phyloP scores from a whole-genome alignment of 92 coral and sea anemone species.

The Porites rus region DNA sequence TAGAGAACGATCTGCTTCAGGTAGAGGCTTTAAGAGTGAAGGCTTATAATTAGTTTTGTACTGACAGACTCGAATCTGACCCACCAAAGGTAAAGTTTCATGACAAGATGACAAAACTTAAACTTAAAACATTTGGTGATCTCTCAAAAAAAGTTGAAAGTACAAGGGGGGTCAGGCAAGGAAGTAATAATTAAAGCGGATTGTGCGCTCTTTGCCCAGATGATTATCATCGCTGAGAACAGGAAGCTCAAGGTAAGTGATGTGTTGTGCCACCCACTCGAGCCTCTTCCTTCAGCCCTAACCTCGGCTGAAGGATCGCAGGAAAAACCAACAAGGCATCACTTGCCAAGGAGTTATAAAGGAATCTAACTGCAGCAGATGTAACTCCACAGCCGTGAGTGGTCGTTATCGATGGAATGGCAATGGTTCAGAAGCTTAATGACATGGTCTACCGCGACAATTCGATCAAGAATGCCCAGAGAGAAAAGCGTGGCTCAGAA shows the following conservation, averaged over 20 bases:
- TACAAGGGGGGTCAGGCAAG: no score
- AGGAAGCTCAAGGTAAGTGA: no score
- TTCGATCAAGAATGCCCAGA: constrained; percentile 59
- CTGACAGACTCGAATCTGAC: constrained; percentile 44
- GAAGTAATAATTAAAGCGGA: no score
- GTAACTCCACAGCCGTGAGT: constrained; percentile 51
- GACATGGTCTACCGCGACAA: constrained; percentile 58
- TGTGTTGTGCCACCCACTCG: constrained; percentile 39
- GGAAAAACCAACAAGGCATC: constrained; percentile 50
- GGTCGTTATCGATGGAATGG: constrained; percentile 49
- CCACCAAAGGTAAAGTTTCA: constrained; percentile 6
- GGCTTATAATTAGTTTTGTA: constrained; percentile 47
- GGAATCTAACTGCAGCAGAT: constrained; percentile 50
- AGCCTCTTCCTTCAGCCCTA: constrained; percentile 42
- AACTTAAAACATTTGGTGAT: constrained; percentile 33
- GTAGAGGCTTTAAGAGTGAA: constrained; percentile 56
- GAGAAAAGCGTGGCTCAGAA: constrained; percentile 57
- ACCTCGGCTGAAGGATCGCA: constrained; percentile 48
- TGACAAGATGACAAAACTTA: no score
- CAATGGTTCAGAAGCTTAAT: constrained; percentile 52
- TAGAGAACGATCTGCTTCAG: constrained; percentile 50
- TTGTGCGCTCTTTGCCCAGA: no score
- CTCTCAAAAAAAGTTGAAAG: no score
- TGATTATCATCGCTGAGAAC: no score
- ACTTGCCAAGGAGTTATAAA: constrained; percentile 52